Base-by-base conservation (phyloP, 2,888 invertebrate species). In the Eueremaeus valkanovi region DNA sequence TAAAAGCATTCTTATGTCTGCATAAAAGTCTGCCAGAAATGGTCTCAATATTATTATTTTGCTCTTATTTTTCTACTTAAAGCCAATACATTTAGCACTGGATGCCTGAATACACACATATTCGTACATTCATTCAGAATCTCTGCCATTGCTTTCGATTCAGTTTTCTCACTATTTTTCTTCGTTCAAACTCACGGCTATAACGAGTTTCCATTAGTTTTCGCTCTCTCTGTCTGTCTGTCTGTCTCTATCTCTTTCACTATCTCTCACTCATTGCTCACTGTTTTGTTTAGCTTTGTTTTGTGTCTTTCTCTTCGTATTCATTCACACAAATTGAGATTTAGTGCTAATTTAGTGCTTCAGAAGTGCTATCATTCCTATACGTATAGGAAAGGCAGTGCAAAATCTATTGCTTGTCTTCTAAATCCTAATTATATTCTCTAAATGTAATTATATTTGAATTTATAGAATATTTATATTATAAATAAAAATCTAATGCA, bases 1-100 rank as follows among this genome's bases (percentile, higher is more conserved):
- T 66, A 66, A 66, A 66, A 66, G 66, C 66, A 66, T 66, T 66
- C 66, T 36, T 66, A 21, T 66, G 66, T 66, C n/a, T 66, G 66
- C 66, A 66, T 66, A 66, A 61, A 51, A 58, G 36, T 36, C 36
- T 66, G 36, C 36, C 36, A 36, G 36, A 66, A 66, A 66, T 66
- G 66, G 66, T 66, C 66, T 66, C 66, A 66, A 66, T 36, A 36
- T 36, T 66, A 36, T 66, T 66, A 66, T 40, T 36, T 33, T 36
- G 21, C 66, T 66, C 66, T 66, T 66, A 66, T 66, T 66, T n/a
- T n/a, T 66, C 66, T 66, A 33, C 66, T 66, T 66, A 66, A 66
- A 61, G 58, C 36, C 66, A 33, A 66, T n/a, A 66, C 40, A 36
- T 66, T 33, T 36, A 66, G 36, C 40, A 66, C 21, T 66, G n/a